These are phyloP conservation scores for Paracyclopina nana DNA, from an alignment of 1,140 invertebrate genomes.

Conservation along the genomic window DNA sequence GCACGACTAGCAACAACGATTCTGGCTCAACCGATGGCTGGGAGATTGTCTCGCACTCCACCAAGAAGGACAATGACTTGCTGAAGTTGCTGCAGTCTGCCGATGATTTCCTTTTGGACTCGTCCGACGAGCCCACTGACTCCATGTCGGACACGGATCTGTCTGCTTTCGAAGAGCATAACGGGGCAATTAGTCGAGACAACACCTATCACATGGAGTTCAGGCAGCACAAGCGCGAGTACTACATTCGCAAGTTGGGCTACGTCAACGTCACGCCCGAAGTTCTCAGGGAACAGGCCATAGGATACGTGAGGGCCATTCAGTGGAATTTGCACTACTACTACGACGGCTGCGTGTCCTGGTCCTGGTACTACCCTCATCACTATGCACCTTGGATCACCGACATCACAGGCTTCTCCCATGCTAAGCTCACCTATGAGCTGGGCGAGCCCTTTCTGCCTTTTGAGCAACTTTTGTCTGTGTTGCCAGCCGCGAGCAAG, in stretches of 20 bases:
- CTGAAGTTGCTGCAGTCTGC: not conserved
- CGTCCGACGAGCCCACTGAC: not conserved
- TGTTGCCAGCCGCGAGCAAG: slow-evolving; percentile 54
- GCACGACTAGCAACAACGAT: too few relatives aligned
- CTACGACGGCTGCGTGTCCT: slow-evolving; percentile 82
- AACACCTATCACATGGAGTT: slow-evolving; percentile 42
- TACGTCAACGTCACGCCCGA: slow-evolving; percentile 48
- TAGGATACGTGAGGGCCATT: slow-evolving; percentile 70
- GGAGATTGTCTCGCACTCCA: not conserved
- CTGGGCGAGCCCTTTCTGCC: slow-evolving; percentile 71
- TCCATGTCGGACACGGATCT: not conserved
- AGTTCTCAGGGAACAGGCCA: slow-evolving; percentile 53
- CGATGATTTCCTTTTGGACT: slow-evolving; percentile 1
- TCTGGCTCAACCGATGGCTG: not conserved
- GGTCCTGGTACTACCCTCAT: slow-evolving; percentile 93
- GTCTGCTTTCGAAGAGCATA: slow-evolving; percentile 20
- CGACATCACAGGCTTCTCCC: slow-evolving; percentile 42
- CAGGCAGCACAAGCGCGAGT: slow-evolving; percentile 60
- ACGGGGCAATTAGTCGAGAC: slow-evolving; percentile 22
- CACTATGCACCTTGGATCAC: slow-evolving; percentile 92
- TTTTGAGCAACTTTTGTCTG: slow-evolving; percentile 81
- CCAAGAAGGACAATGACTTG: slow-evolving; percentile 2
- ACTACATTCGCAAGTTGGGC: slow-evolving; percentile 75
- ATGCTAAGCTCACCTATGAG: slow-evolving; percentile 43
- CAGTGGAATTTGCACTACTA: slow-evolving; percentile 96